These are phyloP conservation scores for Dascyllus trimaculatus DNA, from an alignment of 2,113 vertebrate genomes.

Conservation along the genomic window DNA sequence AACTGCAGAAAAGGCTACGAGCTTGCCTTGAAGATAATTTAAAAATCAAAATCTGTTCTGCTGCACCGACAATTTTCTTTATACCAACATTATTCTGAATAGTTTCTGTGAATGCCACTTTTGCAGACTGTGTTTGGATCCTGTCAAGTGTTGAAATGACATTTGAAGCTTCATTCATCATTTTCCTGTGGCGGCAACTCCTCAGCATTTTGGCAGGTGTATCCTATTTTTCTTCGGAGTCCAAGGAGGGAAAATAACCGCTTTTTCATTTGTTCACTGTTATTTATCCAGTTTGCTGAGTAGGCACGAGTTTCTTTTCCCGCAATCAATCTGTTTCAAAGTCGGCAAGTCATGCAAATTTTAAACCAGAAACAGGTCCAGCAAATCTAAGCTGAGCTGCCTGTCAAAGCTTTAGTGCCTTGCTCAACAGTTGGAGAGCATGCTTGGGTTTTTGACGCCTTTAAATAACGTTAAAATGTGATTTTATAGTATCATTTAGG, in stretches of 20 bases:
- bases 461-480: background rate
- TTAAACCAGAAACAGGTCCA: conserved; percentile 4
- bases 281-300: conserved; percentile 53
- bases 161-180: conserved; percentile 42
- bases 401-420: conserved; percentile 9
- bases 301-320: background rate
- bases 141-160: conserved; percentile 41
- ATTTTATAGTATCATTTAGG: no score
- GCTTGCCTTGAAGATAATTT: background rate
- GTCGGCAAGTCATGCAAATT: conserved; percentile 19
- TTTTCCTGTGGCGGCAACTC: conserved; percentile 45
- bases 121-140: conserved; percentile 41
- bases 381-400: conserved; percentile 6
- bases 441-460: conserved; percentile 1
- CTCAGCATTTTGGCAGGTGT: conserved; percentile 37
- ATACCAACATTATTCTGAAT: conserved; percentile 9
- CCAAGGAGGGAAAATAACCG: background rate
- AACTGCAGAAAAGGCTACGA: background rate
- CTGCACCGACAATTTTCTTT: conserved; percentile 13
- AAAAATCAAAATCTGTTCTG: conserved; percentile 26
- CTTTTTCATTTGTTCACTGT: conserved; percentile 8
- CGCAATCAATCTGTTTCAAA: conserved; percentile 13
- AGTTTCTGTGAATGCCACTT: conserved; percentile 31
- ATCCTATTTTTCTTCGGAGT: conserved; percentile 14
- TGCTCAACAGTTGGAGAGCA: background rate